Evolutionary conservation across 2,888 invertebrate genomes (phyloP).

Genomic region (Andrena bicolor): DNA sequence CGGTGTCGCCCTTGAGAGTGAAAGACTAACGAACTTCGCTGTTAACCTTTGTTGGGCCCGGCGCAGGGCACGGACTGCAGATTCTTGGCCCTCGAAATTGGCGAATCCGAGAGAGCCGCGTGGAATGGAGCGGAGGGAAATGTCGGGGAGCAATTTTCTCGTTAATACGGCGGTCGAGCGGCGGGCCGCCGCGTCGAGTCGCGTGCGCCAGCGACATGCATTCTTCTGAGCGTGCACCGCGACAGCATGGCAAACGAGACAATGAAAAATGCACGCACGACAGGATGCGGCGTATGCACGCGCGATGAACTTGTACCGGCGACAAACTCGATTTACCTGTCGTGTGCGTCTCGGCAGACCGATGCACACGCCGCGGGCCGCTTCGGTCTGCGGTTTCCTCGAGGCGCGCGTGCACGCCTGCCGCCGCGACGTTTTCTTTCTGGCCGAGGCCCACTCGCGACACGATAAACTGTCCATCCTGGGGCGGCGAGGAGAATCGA

Average conservation of each 20-base stretch:
- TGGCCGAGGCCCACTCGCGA: not conserved
- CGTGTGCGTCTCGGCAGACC: slow-evolving; percentile 26
- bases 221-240: slow-evolving; percentile 55
- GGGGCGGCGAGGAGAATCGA: not conserved
- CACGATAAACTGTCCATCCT: not conserved
- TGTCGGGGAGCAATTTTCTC: slow-evolving; percentile 76
- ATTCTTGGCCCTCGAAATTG: not conserved
- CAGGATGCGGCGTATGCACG: slow-evolving; percentile 43
- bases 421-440: not conserved
- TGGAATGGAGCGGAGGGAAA: slow-evolving; percentile 6
- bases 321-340: slow-evolving; percentile 46
- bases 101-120: not conserved
- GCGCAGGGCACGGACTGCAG: not conserved
- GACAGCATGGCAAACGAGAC: slow-evolving; percentile 70
- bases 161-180: slow-evolving; percentile 76
- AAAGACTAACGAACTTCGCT: too few species aligned
- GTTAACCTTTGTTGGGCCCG: too few species aligned
- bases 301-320: slow-evolving; percentile 60
- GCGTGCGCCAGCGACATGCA: slow-evolving; percentile 58
- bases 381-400: slow-evolving; percentile 40
- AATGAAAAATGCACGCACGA: slow-evolving; percentile 78
- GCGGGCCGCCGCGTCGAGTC: slow-evolving; percentile 55
- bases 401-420: slow-evolving; percentile 21
- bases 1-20: too few species aligned
- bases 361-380: slow-evolving; percentile 10